These are phyloP conservation scores for Bucco capensis DNA, from an alignment of 2,113 vertebrate genomes.

Conservation along the genomic window DNA sequence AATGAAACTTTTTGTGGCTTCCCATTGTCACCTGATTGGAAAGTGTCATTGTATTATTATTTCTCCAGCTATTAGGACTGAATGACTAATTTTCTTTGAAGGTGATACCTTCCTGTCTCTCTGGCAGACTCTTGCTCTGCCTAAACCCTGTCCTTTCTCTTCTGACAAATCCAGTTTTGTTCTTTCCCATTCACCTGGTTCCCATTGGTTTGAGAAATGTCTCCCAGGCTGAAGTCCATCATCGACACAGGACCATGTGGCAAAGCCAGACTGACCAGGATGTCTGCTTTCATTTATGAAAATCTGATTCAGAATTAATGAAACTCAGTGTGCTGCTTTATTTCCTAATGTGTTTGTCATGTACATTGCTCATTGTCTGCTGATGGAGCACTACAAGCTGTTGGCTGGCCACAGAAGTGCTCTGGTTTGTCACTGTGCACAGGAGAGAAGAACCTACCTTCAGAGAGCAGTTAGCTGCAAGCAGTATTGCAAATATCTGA, in stretches of 20 bases:
- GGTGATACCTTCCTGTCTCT: background rate
- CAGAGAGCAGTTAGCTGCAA: background rate
- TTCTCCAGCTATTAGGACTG: background rate
- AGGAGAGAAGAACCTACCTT: background rate
- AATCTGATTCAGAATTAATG: background rate
- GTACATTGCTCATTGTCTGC: background rate
- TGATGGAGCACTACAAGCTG: background rate
- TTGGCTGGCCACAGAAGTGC: background rate
- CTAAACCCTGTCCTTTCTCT: background rate
- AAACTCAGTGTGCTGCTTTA: background rate
- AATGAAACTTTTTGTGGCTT: background rate
- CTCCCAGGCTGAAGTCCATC: background rate
- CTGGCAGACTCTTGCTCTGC: background rate
- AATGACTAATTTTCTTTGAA: background rate
- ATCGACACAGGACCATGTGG: background rate
- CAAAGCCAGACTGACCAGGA: background rate
- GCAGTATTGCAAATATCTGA: background rate
- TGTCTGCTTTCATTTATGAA: conserved; percentile 9
- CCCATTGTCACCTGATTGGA: background rate
- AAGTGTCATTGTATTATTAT: background rate
- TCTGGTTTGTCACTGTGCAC: background rate
- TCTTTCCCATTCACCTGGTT: background rate
- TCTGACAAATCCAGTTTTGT: background rate
- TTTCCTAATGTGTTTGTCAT: background rate
- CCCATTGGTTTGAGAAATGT: background rate